Evolutionary conservation across 1,140 invertebrate species (phyloP), one percentile per base, ranked within the genome.

Genomic region (Apocrypta bakeri): DNA sequence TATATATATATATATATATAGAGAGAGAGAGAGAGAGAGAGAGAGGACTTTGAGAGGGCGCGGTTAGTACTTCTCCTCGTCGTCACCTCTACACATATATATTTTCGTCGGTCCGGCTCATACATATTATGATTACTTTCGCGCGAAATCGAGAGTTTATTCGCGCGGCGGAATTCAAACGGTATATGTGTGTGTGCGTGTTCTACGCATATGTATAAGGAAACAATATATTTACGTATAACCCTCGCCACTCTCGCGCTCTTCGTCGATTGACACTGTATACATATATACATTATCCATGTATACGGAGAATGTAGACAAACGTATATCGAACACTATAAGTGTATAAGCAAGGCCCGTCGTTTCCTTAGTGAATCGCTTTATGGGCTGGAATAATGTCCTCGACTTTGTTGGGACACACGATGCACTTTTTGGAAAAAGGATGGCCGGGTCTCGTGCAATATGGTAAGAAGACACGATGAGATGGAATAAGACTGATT

Each of bases 41-140:
- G 14, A 1, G 48, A 56, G 17, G 1, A 7, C 7, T 56, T 17
- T 7, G 48, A 56, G 72, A 40, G 72, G 72, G 72, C 72, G 72
- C 40, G 40, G 72, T 48, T 74, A 48, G 72, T 40, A 56, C 72
- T 74, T 48, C 72, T 40, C 21, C 29, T 24, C 72, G 21, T 27
- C 37, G 86, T 79, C 86, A 86, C 88, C 83, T 88, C 85, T 86
- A 56, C n/a, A 17, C 14, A 37, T 37, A 9, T 48, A 48, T 48
- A 48, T 17, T 0, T 2, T 3, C 21, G 21, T 8, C n/a, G 11
- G n/a, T 37, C 78, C 33, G 24, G 66, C 88, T 91, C 90, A 91
- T 91, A 91, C 89, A 90, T 91, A 91, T 90, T 91, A 87, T 91
- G 89, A 90, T 91, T 91, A 90, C 89, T 89, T 90, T 85, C 85